Evolutionary conservation across 2,797 vertebrate genomes (phyloP).

Genomic region (Typhlichthys eigenmanni): DNA sequence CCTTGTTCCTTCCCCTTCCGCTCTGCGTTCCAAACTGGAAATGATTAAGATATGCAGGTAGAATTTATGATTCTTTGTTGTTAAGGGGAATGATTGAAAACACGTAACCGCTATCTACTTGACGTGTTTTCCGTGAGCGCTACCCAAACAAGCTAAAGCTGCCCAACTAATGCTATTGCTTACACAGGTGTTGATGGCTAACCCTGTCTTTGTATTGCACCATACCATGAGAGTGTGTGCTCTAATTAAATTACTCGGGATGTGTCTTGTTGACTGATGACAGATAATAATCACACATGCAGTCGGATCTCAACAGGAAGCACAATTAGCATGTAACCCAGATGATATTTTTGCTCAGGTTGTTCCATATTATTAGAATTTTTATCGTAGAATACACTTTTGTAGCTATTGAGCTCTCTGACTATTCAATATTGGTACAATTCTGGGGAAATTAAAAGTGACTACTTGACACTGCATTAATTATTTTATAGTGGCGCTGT

Average conservation of each 20-base stretch:
- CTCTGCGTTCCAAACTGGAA: too few relatives aligned
- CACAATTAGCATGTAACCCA: conserved; percentile 41
- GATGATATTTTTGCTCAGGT: conserved; percentile 12
- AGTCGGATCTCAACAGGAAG: conserved; percentile 57
- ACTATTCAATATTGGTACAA: too few relatives aligned
- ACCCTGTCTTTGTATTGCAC: conserved; percentile 63
- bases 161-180: background rate
- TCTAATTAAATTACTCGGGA: conserved; percentile 67
- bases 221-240: conserved; percentile 63
- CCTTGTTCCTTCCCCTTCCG: too few relatives aligned
- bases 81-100: too few relatives aligned
- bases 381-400: conserved; percentile 32
- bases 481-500: too few relatives aligned
- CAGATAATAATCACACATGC: conserved; percentile 68
- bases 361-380: conserved; percentile 30
- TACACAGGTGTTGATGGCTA: conserved; percentile 8
- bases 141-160: background rate
- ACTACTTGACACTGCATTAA: too few relatives aligned
- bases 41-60: too few relatives aligned
- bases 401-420: conserved; percentile 16
- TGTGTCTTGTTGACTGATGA: conserved; percentile 72
- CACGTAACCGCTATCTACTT: background rate
- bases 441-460: too few relatives aligned
- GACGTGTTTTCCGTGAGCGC: background rate
- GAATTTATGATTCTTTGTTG: too few relatives aligned